Evolutionary conservation across 1,140 invertebrate species (phyloP).

Genomic region (Drosophila arizonae): DNA sequence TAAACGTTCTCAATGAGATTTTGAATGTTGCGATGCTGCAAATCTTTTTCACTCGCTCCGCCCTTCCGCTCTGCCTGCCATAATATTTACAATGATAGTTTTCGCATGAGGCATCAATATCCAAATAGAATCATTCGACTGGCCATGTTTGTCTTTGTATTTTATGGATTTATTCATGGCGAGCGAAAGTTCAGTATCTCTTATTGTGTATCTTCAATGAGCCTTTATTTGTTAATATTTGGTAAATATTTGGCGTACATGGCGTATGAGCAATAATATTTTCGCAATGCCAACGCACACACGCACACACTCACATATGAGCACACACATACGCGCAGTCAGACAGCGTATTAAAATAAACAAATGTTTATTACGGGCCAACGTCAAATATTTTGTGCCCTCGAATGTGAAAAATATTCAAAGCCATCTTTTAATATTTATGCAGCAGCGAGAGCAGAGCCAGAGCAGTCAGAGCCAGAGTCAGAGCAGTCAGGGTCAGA

Average conservation of each 20-base stretch:
- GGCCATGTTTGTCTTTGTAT: constrained; percentile 69
- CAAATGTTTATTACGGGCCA: constrained; percentile 65
- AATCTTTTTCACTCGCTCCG: constrained; percentile 50
- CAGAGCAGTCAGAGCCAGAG: not conserved
- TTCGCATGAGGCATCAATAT: constrained; percentile 71
- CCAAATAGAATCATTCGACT: constrained; percentile 47
- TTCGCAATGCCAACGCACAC: constrained; percentile 57
- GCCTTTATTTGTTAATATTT: constrained; percentile 80
- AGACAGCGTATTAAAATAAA: constrained; percentile 69
- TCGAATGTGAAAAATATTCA: constrained; percentile 51
- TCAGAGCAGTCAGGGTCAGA: not conserved
- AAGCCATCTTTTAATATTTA: constrained; percentile 56
- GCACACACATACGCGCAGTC: not conserved
- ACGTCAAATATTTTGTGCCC: constrained; percentile 20
- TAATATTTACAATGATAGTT: constrained; percentile 79
- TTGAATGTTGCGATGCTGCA: constrained; percentile 76
- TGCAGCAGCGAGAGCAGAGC: constrained; percentile 37
- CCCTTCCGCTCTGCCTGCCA: constrained; percentile 8
- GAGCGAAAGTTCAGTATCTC: constrained; percentile 32
- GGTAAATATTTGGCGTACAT: constrained; percentile 78
- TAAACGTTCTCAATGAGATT: constrained; percentile 78
- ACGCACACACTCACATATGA: constrained; percentile 34
- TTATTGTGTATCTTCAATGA: constrained; percentile 55
- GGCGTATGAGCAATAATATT: constrained; percentile 74
- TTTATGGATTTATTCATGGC: constrained; percentile 72